Evolutionary conservation across 2,888 invertebrate genomes (phyloP), one percentile per base, ranked within the genome.

Genomic region (Aspidiotus rigidus): DNA sequence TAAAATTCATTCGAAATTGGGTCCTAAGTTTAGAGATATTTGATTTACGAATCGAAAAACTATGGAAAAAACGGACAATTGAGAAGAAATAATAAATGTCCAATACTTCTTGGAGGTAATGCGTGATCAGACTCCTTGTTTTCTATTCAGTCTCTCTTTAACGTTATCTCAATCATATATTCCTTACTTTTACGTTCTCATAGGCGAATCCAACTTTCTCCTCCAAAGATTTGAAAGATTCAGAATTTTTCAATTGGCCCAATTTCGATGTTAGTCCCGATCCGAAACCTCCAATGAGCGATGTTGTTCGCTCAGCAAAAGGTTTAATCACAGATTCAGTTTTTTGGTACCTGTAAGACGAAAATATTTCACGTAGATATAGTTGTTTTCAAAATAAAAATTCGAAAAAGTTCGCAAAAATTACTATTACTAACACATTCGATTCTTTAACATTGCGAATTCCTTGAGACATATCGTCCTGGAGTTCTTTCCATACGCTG

Each of bases 211-310:
- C 95, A 74, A 99, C 90, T 79, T 89, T 91, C 79, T 96, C 97
- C 81, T 99, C 98, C 77, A 99, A 88, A 56, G 97, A 97, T 78
- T 93, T 91, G 85, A 97, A 98, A 71, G 97, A 93, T 74, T 94
- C 93, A 0, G 98, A 97, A 83, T 98, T 97, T 80, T 94, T 89
- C 84, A 97, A 89, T 82, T 94, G 94, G 70, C 94, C 94, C 74
- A 97, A 80, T 83, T 94, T 96, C 78, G 82, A 87, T 72, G 90
- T 84, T 74, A 96, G 86, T 74, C 89, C 90, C 75, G 93, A 86
- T 71, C 93, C 93, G 66, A 83, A 76, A 16, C 80, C 80, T 73
- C 93, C 91, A 74, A 97, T 84, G 74, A 95, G 86, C 72, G 92
- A 90, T 67, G 92, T 88, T 11, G 97, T 97, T 79, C 91, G 92